Evolutionary conservation across 1,140 invertebrate genomes (phyloP), one percentile per base, ranked within the genome.

Genomic region (Matsumurasca onukii): DNA sequence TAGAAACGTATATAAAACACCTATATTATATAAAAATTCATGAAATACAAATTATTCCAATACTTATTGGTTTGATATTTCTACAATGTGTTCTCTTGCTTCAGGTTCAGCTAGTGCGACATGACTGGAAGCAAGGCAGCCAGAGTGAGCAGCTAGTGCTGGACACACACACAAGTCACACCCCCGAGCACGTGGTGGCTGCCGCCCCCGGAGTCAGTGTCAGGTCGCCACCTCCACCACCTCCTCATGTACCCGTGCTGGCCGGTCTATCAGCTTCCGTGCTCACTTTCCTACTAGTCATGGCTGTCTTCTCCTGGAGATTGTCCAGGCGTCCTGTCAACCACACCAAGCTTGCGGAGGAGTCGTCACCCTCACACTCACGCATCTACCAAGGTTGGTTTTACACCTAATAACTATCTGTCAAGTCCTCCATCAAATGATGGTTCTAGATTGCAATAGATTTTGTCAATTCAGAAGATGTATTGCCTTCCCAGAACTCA

Each of bases 91-190:
- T 9, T 39, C 17, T 17, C 34, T 39, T 39, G 34, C 17, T 67
- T 27, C 66, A 66, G 64, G 69, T 66, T 31, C 57, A 64, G 3
- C 27, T 64, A 9, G 66, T 64, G 13, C 48, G 55, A 5, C 55
- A 59, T 27, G 55, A 59, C 55, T 59, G 63, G 20, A 48, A 52
- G 31, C 70, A 59, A 15, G 59, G 61, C n/a, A 63, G 70, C 12
- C 62, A 70, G 12, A 72, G 68, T 12, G 70, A 70, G 25, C 67
- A 68, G 5, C 70, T 76, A 27, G 72, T 66, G 15, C 65, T 76
- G 17, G 73, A 76, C 48, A 74, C 73, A 0, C 71, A 59, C 55
- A 59, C 55, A 9, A 29, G 22, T 29, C 15, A 29, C 22, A 27
- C 55, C 24, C 55, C 15, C 5, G 55, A 22, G 5, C 55, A 25